phyloP scores from a whole-genome alignment of 2,797 vertebrate genomes.

The Catostomus latipinnis region DNA sequence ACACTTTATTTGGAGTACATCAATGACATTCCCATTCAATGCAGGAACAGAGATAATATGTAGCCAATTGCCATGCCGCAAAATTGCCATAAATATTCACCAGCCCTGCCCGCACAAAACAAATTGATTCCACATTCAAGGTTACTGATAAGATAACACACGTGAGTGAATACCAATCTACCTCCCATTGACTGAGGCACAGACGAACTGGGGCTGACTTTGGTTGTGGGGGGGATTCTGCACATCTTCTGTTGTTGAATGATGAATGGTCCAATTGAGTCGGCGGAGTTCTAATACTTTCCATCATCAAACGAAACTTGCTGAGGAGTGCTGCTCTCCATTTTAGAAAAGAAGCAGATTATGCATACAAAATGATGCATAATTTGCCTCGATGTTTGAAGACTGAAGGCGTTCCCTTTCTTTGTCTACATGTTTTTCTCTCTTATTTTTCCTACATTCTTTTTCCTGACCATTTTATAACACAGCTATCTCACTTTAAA shows the following conservation, averaged over 20 bases:
- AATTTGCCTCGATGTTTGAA: slow-evolving; percentile 9
- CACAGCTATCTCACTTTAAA: slow-evolving; percentile 22
- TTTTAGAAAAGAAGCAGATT: slow-evolving; percentile 35
- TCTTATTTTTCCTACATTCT: not conserved
- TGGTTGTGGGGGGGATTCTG: slow-evolving; percentile 3
- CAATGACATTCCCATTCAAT: slow-evolving; percentile 49
- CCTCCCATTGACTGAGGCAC: slow-evolving; percentile 34
- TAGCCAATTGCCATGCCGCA: slow-evolving; percentile 41
- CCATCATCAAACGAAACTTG: slow-evolving; percentile 36
- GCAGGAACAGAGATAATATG: slow-evolving; percentile 47
- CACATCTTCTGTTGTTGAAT: slow-evolving; percentile 21
- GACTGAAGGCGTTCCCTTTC: not conserved
- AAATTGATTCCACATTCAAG: slow-evolving; percentile 58
- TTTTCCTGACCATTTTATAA: slow-evolving; percentile 17
- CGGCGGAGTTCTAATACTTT: slow-evolving; percentile 32
- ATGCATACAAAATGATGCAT: slow-evolving; percentile 37
- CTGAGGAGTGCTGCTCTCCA: slow-evolving; percentile 38
- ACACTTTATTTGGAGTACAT: slow-evolving; percentile 43
- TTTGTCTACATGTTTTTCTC: slow-evolving; percentile 19
- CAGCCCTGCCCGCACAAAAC: slow-evolving; percentile 42
- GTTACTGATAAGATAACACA: slow-evolving; percentile 56
- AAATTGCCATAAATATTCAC: slow-evolving; percentile 52
- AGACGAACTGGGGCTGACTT: slow-evolving; percentile 4
- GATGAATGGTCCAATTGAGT: slow-evolving; percentile 40
- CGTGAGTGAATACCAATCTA: slow-evolving; percentile 50